Evolutionary conservation across 2,797 vertebrate species (phyloP).

Genomic region (Lateolabrax maculatus): DNA sequence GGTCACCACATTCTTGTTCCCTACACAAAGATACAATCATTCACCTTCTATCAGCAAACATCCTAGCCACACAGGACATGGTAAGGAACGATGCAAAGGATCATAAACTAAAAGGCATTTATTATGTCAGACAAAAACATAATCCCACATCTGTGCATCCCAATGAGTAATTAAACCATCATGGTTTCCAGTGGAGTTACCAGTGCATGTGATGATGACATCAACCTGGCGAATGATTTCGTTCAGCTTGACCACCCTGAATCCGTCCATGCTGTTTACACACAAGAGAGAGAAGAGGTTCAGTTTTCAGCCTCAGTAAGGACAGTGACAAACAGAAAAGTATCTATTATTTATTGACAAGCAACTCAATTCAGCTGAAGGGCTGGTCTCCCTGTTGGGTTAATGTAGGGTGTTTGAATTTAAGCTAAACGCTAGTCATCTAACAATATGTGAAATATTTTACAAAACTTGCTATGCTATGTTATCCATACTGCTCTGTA

Average conservation of each 20-base stretch:
- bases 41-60: background rate
- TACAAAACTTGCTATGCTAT: background rate
- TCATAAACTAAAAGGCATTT: background rate
- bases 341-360: conserved; percentile 33
- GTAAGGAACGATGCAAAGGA: background rate
- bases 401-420: background rate
- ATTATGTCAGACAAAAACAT: background rate
- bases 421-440: conserved; percentile 7
- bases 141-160: conserved; percentile 5
- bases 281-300: conserved; percentile 37
- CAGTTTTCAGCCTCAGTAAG: conserved; percentile 1
- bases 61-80: background rate
- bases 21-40: conserved; percentile 71
- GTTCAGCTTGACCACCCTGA: conserved; percentile 94
- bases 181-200: conserved; percentile 74
- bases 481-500: background rate
- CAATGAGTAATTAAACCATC: background rate
- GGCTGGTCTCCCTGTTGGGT: background rate
- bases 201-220: conserved; percentile 96
- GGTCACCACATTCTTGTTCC: conserved; percentile 97
- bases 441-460: conserved; percentile 8
- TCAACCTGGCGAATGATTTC: conserved; percentile 95
- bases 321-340: conserved; percentile 1
- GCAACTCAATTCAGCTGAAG: conserved; percentile 12
- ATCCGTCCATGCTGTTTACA: conserved; percentile 94